These are phyloP conservation scores for Actinia equina DNA, from an alignment of 64 coral and sea anemone species.

Conservation along the genomic window DNA sequence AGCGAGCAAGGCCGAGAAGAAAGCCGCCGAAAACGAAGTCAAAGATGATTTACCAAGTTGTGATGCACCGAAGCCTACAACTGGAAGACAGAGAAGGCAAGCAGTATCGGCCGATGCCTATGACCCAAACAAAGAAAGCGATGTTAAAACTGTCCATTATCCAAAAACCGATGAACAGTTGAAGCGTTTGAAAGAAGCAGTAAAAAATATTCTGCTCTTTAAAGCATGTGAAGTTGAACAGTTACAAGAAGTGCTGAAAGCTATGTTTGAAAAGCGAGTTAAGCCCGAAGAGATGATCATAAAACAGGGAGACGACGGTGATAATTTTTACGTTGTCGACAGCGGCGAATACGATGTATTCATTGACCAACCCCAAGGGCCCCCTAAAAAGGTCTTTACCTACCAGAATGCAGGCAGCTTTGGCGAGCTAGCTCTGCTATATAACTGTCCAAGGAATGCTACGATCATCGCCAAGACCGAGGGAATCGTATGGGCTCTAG, in stretches of 20 bases:
- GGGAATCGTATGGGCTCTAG: slow-evolving; percentile 88
- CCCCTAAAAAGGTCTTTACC: slow-evolving; percentile 81
- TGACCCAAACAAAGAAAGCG: slow-evolving; percentile 69
- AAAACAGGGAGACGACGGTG: slow-evolving; percentile 87
- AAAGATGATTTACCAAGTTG: slow-evolving; percentile 57
- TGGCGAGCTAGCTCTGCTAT: slow-evolving; percentile 94
- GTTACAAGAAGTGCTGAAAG: slow-evolving; percentile 75
- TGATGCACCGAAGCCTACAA: slow-evolving; percentile 72
- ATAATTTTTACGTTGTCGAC: slow-evolving; percentile 98
- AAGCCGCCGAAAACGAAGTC: slow-evolving; percentile 48
- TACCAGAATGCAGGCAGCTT: slow-evolving; percentile 89
- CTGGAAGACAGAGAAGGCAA: slow-evolving; percentile 58
- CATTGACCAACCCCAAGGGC: slow-evolving; percentile 41
- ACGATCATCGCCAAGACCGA: slow-evolving; percentile 88
- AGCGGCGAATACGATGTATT: slow-evolving; percentile 92
- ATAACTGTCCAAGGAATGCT: slow-evolving; percentile 97
- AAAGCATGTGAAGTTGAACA: slow-evolving; percentile 87
- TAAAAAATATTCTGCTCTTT: slow-evolving; percentile 91
- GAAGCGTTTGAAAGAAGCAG: slow-evolving; percentile 70
- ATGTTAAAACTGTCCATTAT: slow-evolving; percentile 64
- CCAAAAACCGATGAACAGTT: slow-evolving; percentile 87
- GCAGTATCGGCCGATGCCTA: slow-evolving; percentile 93
- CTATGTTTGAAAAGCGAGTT: slow-evolving; percentile 97
- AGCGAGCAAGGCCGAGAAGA: slow-evolving; percentile 56
- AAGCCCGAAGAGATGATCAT: slow-evolving; percentile 78